phyloP scores from a whole-genome alignment of 2,113 vertebrate species.

The Limnothrissa miodon region DNA sequence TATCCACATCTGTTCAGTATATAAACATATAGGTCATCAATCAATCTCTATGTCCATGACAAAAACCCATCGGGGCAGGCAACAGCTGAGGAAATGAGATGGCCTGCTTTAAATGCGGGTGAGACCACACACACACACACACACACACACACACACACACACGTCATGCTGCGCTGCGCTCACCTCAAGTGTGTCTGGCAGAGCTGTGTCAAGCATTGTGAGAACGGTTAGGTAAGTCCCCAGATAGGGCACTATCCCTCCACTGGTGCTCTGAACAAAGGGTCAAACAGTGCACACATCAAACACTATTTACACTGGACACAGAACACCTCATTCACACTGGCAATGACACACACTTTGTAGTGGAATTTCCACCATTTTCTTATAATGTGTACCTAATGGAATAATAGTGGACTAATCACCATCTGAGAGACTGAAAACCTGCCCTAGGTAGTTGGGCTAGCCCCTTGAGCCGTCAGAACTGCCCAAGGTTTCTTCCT shows the following conservation, averaged over 20 bases:
- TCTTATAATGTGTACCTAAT: too few species aligned
- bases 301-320: not conserved
- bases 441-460: too few species aligned
- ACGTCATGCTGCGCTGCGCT: conserved; percentile 34
- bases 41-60: not conserved
- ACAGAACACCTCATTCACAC: not conserved
- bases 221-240: conserved; percentile 87
- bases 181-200: conserved; percentile 79
- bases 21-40: not conserved
- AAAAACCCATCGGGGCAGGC: not conserved
- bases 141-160: not conserved
- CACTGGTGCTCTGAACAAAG: conserved; percentile 53
- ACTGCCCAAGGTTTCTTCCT: too few species aligned
- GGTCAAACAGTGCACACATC: conserved; percentile 1
- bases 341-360: not conserved
- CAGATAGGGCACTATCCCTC: conserved; percentile 81
- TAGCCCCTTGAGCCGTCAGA: too few species aligned
- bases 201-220: conserved; percentile 87
- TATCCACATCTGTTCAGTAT: not conserved
- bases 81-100: not conserved
- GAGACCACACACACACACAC: not conserved
- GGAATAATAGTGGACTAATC: too few species aligned
- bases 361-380: too few species aligned
- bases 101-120: not conserved
- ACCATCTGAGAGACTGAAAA: too few species aligned